A percentile compares a stretch with the other conserved stretches of the same genome.
Evolutionary conservation across 2,113 vertebrate species (phyloP).

Genomic region (Alosa alosa): DNA sequence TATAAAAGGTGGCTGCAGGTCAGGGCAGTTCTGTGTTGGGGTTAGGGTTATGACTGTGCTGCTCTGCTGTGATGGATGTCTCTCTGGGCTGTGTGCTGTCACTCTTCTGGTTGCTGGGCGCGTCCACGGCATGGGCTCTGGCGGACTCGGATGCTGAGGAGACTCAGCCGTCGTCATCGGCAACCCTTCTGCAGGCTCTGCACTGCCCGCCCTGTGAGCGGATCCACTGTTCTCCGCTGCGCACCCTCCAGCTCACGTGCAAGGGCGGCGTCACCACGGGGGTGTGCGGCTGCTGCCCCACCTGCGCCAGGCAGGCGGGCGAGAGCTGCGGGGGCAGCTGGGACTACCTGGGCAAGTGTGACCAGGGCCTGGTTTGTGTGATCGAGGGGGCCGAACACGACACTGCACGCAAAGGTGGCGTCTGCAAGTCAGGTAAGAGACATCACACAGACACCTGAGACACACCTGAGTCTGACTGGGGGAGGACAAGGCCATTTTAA

Average conservation of each 20-base stretch:
- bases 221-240: conserved; percentile 64
- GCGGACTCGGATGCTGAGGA: background rate
- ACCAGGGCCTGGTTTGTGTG: conserved; percentile 64
- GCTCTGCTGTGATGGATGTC: conserved; percentile 35
- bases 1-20: conserved; percentile 53
- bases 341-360: conserved; percentile 72
- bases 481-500: background rate
- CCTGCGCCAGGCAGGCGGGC: conserved; percentile 58
- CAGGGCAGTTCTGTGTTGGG: background rate
- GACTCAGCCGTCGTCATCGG: background rate
- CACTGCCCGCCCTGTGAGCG: conserved; percentile 68
- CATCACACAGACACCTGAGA: background rate
- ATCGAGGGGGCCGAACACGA: conserved; percentile 45
- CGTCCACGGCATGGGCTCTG: background rate
- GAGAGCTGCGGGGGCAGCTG: conserved; percentile 68
- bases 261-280: conserved; percentile 64
- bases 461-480: background rate
- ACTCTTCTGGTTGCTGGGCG: background rate
- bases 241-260: conserved; percentile 62
- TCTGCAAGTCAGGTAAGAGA: conserved; percentile 63
- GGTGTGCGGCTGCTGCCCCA: conserved; percentile 68
- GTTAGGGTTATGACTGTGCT: background rate
- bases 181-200: conserved; percentile 54
- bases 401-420: conserved; percentile 49
- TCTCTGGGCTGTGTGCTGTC: conserved; percentile 41